Evolutionary conservation across 2,888 invertebrate genomes (phyloP).

Genomic region (Ganaspis brasiliensis): DNA sequence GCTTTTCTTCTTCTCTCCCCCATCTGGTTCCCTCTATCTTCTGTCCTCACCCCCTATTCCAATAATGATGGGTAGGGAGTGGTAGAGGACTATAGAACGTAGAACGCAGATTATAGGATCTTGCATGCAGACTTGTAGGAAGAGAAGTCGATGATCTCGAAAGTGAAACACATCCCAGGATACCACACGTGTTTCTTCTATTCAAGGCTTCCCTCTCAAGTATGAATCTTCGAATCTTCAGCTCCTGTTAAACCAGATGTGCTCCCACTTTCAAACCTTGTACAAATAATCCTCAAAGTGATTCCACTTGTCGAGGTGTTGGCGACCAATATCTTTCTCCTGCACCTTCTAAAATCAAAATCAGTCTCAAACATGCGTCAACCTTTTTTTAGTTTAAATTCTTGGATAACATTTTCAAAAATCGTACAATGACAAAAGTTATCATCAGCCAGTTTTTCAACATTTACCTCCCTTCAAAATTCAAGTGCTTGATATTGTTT

Average conservation of each 20-base stretch:
- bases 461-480: too few species aligned
- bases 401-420: too few species aligned
- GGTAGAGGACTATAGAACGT: conserved; percentile 20
- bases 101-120: conserved; percentile 31
- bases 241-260: conserved; percentile 29
- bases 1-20: conserved; percentile 48
- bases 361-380: too few species aligned
- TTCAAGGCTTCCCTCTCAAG: background rate
- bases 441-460: too few species aligned
- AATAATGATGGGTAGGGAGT: conserved; percentile 31
- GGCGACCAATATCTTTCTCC: background rate
- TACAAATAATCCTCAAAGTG: conserved; percentile 2
- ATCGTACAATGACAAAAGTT: too few species aligned
- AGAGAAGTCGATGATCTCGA: conserved; percentile 33
- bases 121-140: background rate
- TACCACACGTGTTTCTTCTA: conserved; percentile 26
- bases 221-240: background rate
- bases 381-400: too few species aligned
- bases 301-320: conserved; percentile 20
- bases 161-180: conserved; percentile 17
- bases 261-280: background rate
- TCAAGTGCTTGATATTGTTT: too few species aligned
- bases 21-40: conserved; percentile 28
- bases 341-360: background rate
- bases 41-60: conserved; percentile 44